Evolutionary conservation across 1,140 invertebrate species (phyloP).

Genomic region (Geopemphigus sp.): DNA sequence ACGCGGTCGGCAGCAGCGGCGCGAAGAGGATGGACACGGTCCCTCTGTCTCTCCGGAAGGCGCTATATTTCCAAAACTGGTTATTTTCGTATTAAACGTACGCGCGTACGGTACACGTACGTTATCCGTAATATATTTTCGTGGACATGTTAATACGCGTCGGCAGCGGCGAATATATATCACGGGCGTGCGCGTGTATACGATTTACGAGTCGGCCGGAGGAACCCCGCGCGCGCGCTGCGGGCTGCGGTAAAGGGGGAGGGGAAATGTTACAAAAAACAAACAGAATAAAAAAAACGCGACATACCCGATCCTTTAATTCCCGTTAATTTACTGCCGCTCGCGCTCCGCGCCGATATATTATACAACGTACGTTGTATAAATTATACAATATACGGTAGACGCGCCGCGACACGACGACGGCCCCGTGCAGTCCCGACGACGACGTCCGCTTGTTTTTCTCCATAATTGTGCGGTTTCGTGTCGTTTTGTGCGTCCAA

Average conservation of each 20-base stretch:
- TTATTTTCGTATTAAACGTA: slow-evolving; percentile 5
- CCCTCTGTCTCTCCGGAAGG: slow-evolving; percentile 36
- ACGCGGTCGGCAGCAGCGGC: neutral
- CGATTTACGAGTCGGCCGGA: neutral
- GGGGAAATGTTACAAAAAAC: neutral
- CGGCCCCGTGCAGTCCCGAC: neutral
- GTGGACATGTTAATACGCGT: slow-evolving; percentile 45
- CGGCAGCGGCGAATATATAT: slow-evolving; percentile 10
- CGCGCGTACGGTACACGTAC: too few species aligned
- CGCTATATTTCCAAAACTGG: slow-evolving; percentile 40
- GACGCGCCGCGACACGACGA: too few species aligned
- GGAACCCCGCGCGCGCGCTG: neutral
- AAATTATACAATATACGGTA: too few species aligned
- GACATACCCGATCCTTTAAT: slow-evolving; percentile 46
- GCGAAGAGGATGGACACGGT: neutral
- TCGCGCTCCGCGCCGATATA: neutral
- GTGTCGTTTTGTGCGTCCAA: slow-evolving; percentile 38
- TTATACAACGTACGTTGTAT: too few species aligned
- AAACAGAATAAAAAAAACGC: slow-evolving; percentile 12
- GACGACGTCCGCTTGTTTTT: slow-evolving; percentile 21
- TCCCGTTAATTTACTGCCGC: slow-evolving; percentile 30
- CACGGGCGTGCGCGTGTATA: neutral
- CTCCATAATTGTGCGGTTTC: slow-evolving; percentile 39
- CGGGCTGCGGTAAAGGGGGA: neutral
- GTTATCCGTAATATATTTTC: slow-evolving; percentile 24